Evolutionary conservation across 2,113 vertebrate genomes (phyloP), one percentile per base, ranked within the genome.

Genomic region (Antechinus stuartii): DNA sequence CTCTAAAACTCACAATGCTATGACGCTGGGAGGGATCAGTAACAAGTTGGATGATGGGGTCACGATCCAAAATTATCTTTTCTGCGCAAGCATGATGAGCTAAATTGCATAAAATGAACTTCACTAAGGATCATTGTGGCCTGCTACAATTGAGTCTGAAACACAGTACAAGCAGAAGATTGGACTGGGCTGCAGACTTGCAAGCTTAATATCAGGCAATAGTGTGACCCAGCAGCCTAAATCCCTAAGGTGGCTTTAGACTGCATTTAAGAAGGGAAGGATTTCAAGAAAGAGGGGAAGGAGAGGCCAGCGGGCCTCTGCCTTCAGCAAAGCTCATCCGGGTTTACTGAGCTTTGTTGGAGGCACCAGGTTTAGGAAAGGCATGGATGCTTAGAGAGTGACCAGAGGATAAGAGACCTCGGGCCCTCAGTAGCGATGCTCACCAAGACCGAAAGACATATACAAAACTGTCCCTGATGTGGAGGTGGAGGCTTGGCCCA

Each of bases 31-130:
- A 84, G 16, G 7, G 68, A 84, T 42, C 7, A 23, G n/a, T 84
- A 84, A 84, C n/a, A 84, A 84, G 68, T 22, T 42, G n/a, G n/a
- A 84, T 84, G 68, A 42, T 84, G 19, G 68, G 19, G 68, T 84
- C 68, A 84, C 19, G 68, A 84, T 84, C n/a, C n/a, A 42, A 84
- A 84, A 84, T 84, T 84, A 84, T 84, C 68, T 84, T 84, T 84
- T 84, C n/a, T 42, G 16, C 19, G 2, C 6, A 23, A 84, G 35
- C n/a, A 42, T 84, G 68, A 84, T 84, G 68, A 84, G 68, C 68
- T 84, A 84, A 84, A 84, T 84, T 84, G 68, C 68, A 84, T n/a
- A 84, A 42, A 84, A 84, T 84, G 68, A 84, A 42, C 68, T 84
- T 42, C 68, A 84, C 16, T 84, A 84, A 84, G 68, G 68, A 84